Evolutionary conservation across 1,140 invertebrate genomes (phyloP).

Genomic region (Pinna nobilis): DNA sequence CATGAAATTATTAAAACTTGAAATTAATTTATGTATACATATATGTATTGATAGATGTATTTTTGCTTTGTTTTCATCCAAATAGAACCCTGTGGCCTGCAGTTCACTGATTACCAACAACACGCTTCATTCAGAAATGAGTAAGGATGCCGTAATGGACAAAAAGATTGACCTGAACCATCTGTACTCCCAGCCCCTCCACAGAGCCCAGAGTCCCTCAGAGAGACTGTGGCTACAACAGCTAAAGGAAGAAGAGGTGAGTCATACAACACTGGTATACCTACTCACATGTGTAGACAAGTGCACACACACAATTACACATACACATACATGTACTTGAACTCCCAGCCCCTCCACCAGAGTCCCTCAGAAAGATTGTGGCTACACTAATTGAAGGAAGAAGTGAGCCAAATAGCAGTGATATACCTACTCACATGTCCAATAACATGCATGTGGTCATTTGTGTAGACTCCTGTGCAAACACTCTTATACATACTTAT

Average conservation of each 20-base stretch:
- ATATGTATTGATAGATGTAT: background rate
- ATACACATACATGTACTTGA: no score
- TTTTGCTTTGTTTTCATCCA: background rate
- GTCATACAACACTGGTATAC: no score
- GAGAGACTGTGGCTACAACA: slow-evolving; percentile 31
- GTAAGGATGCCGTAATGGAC: slow-evolving; percentile 43
- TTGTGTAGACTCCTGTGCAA: no score
- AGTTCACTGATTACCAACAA: slow-evolving; percentile 44
- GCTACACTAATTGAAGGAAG: no score
- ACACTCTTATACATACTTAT: no score
- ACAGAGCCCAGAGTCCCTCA: slow-evolving; percentile 32
- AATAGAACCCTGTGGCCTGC: slow-evolving; percentile 46
- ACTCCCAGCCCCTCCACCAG: no score
- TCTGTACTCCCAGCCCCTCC: slow-evolving; percentile 28
- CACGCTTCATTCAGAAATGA: slow-evolving; percentile 22
- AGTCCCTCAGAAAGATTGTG: no score
- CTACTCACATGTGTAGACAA: no score
- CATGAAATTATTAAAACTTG: background rate
- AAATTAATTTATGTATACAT: background rate
- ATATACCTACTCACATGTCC: no score
- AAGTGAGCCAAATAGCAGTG: no score
- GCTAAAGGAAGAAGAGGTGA: slow-evolving; percentile 37
- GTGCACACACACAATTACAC: no score
- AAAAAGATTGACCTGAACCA: slow-evolving; percentile 48
- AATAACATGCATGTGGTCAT: no score